Evolutionary conservation across 2,797 vertebrate species (phyloP).

Genomic region (Chiloscyllium punctatum): DNA sequence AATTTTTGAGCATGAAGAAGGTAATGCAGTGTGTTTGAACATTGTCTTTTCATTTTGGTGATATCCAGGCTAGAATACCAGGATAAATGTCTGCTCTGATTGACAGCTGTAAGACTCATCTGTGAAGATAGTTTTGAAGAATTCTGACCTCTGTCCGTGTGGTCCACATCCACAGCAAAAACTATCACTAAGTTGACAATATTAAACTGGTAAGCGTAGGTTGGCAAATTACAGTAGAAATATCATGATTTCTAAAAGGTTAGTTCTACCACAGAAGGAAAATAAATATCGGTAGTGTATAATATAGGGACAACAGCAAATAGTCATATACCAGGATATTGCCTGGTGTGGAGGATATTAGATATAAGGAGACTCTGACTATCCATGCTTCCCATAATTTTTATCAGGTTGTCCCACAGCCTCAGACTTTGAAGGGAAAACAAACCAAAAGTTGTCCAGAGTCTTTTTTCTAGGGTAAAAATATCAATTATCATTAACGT

Average conservation of each 20-base stretch:
- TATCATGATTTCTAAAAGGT: not conserved
- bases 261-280: not conserved
- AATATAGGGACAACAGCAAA: not conserved
- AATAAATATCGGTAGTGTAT: not conserved
- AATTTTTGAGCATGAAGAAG: not conserved
- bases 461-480: too few species aligned
- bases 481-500: too few species aligned
- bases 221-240: not conserved
- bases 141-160: not conserved
- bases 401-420: too few species aligned
- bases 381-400: too few species aligned
- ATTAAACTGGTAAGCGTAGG: not conserved
- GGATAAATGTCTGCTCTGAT: not conserved
- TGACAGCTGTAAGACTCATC: not conserved
- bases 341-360: too few species aligned
- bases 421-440: too few species aligned
- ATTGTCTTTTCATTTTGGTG: conserved; percentile 18
- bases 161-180: conserved; percentile 1
- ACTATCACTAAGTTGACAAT: not conserved
- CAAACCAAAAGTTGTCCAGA: too few species aligned
- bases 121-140: not conserved
- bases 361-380: too few species aligned
- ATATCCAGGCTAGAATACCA: not conserved
- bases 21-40: not conserved
- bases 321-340: too few species aligned